Conservation (phyloP, 2,797 vertebrate genomes). For the Melanotaenia maccullochi region DNA sequence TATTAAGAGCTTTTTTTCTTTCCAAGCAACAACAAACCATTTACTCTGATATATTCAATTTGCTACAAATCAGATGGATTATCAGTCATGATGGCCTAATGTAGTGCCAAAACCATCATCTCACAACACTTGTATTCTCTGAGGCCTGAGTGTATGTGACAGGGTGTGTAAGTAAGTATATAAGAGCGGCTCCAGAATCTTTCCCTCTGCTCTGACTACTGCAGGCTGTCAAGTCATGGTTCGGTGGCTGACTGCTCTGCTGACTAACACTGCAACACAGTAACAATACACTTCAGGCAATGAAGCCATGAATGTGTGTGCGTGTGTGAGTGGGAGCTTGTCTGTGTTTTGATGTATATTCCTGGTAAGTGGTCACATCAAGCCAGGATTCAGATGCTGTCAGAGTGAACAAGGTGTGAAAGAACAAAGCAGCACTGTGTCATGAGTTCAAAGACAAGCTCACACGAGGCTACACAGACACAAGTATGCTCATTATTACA, state of each 20-base stretch:
- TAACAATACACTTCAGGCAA: slow-evolving; percentile 14
- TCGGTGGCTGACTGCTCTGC: slow-evolving; percentile 28
- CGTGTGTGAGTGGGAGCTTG: slow-evolving; percentile 16
- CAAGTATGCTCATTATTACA: background rate
- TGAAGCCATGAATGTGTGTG: background rate
- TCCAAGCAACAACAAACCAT: slow-evolving; percentile 15
- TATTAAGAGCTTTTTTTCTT: slow-evolving; percentile 3
- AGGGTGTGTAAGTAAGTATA: slow-evolving; percentile 14
- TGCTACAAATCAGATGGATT: slow-evolving; percentile 27
- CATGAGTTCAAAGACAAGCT: slow-evolving; percentile 18
- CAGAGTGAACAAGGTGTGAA: slow-evolving; percentile 28
- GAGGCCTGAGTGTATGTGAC: background rate
- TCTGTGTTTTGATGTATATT: slow-evolving; percentile 48
- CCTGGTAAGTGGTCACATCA: slow-evolving; percentile 42
- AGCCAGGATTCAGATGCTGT: slow-evolving; percentile 28
- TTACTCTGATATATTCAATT: slow-evolving; percentile 37
- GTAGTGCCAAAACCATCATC: background rate
- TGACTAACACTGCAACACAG: slow-evolving; percentile 28
- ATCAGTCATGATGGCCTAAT: slow-evolving; percentile 15
- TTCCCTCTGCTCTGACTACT: slow-evolving; percentile 26
- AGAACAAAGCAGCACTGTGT: slow-evolving; percentile 29
- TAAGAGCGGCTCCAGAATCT: slow-evolving; percentile 8
- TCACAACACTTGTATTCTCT: background rate
- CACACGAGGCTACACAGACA: background rate
- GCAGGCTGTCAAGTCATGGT: slow-evolving; percentile 34